Evolutionary conservation across 2,888 invertebrate genomes (phyloP).

Genomic region (Drosophila fungiperda): DNA sequence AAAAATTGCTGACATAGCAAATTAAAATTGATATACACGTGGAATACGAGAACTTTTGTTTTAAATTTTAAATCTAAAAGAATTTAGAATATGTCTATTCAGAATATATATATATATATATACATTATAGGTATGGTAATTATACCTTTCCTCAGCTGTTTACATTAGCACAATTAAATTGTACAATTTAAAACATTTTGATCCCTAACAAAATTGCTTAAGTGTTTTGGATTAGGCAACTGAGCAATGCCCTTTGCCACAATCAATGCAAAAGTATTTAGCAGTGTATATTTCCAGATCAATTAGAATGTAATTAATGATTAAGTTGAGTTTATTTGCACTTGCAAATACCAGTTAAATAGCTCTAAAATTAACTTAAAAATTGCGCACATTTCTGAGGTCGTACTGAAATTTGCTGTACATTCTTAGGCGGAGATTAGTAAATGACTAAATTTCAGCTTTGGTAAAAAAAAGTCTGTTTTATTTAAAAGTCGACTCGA

Average conservation of each 20-base stretch:
- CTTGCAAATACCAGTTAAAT: background rate
- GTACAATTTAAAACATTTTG: too few species aligned
- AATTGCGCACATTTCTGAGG: background rate
- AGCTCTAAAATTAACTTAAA: background rate
- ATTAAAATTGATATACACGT: background rate
- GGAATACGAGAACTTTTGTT: background rate
- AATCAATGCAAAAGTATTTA: too few species aligned
- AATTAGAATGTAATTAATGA: too few species aligned
- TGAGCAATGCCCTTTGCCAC: too few species aligned
- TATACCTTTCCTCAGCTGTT: too few species aligned
- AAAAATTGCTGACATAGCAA: background rate
- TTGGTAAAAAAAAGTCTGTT: background rate
- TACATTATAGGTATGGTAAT: background rate
- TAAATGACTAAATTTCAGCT: background rate
- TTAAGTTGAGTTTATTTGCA: too few species aligned
- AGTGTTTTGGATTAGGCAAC: too few species aligned
- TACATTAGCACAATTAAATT: too few species aligned
- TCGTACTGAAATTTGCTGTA: background rate
- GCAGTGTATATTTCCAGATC: too few species aligned
- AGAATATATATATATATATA: background rate
- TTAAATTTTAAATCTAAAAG: background rate
- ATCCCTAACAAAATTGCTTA: too few species aligned
- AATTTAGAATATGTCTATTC: background rate
- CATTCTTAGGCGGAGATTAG: background rate
- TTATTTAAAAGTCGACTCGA: background rate